Evolutionary conservation across 2,888 invertebrate genomes (phyloP), one percentile per base, ranked within the genome.

Genomic region (Dasysyrphus tricinctus): DNA sequence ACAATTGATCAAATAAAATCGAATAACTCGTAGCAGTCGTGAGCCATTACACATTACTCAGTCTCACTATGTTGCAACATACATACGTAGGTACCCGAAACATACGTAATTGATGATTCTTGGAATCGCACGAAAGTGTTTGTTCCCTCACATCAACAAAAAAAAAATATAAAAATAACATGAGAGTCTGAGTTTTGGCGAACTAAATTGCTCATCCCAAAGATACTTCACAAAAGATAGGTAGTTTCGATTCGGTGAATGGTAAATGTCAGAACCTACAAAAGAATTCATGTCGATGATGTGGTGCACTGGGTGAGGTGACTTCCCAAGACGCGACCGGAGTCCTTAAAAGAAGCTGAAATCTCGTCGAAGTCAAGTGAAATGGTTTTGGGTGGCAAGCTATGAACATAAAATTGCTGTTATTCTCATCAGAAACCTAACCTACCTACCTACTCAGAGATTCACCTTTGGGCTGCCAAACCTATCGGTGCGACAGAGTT

Each of bases 1-100:
- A 81, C 78, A 81, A 86, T 81, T 81, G 86, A 86, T 86, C 86
- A 86, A 81, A 86, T 75, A 82, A 81, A 86, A 86, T 81, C 78
- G 75, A 86, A 78, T 75, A 79, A 79, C 78, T 86, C 75, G 73
- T 19, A 49, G 14, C 47, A 82, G 78, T 86, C 82, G 82, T 86
- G 86, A 86, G 75, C 78, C 82, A 82, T 79, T 77, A 72, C 78
- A 75, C 86, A 85, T 81, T 74, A 81, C 85, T 85, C 84, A 73
- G 77, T 56, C 49, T 69, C 65, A 75, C 85, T 51, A 12, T 51
- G 74, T 70, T 86, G 82, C 77, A 74, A 79, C 81, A 74, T 63
- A n/a, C n/a, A 80, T 61, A 72, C 74, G 24, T 24, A 24, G n/a
- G n/a, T n/a, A n/a, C n/a, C 24, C 24, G 2, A 24, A 75, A 78